These are phyloP conservation scores for Papilio protenor DNA, from an alignment of 2,888 invertebrate genomes.

Conservation along the genomic window DNA sequence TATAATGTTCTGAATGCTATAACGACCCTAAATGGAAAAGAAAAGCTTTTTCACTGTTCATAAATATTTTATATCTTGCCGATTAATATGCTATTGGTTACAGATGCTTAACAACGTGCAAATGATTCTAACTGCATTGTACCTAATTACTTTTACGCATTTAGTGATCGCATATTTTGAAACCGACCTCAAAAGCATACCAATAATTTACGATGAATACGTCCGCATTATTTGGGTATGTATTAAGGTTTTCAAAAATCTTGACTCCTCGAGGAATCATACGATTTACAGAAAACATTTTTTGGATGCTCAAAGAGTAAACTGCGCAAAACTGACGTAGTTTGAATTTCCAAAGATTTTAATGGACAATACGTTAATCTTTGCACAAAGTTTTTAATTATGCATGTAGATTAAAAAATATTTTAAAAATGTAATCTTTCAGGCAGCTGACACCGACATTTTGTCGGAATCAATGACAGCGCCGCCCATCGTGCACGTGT, in stretches of 20 bases:
- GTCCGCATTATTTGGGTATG: slow-evolving; percentile 23
- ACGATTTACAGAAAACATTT: too few species aligned
- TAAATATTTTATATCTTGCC: not conserved
- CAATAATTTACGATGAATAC: not conserved
- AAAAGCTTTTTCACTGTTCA: not conserved
- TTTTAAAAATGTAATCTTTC: not conserved
- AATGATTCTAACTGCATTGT: slow-evolving; percentile 20
- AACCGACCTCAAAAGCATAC: not conserved
- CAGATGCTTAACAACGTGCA: slow-evolving; percentile 33
- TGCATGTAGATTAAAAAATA: not conserved
- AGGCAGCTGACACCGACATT: slow-evolving; percentile 49
- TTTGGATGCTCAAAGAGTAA: too few species aligned
- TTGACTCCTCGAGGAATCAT: not conserved
- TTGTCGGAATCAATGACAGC: slow-evolving; percentile 53
- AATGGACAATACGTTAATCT: too few species aligned
- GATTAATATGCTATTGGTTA: not conserved
- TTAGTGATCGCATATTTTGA: slow-evolving; percentile 18
- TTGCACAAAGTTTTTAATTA: too few species aligned
- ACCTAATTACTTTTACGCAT: slow-evolving; percentile 24
- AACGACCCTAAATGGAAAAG: not conserved
- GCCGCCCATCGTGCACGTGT: slow-evolving; percentile 52
- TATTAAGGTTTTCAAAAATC: not conserved
- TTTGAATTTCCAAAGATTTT: too few species aligned
- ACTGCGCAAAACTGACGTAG: too few species aligned
- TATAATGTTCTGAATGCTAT: not conserved